Base-by-base conservation (phyloP, 2,888 invertebrate species). In the Sylvicola fuscatus region DNA sequence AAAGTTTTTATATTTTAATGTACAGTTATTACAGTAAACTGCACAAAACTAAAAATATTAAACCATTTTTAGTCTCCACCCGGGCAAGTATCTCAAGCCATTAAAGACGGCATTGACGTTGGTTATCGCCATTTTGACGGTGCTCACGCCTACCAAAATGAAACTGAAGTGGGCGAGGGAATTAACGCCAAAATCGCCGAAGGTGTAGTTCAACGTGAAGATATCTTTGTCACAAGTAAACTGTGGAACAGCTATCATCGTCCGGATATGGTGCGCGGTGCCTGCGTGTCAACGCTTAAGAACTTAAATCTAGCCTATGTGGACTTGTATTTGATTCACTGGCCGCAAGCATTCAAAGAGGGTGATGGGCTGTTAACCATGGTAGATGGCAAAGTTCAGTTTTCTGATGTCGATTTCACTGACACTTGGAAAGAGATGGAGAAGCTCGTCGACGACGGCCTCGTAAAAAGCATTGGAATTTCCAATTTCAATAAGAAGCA, bases 211-310 rank as follows among this genome's bases (percentile, higher is more conserved):
- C 73, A 68, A 45, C 61, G 79, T 11, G 70, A 73, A 46, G 71
- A 76, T 14, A 53, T 82, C 0, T 81, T 78, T 52, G 62, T 81
- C 41, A 73, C 74, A 0, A 78, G 78, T 34, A 82, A 87, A 67
- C 54, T 86, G 3, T 90, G 90, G 90, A 86, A 89, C 60, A 86
- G 83, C 0, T 83, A 71, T 56, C 92, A 93, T 53, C 68, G 70
- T 13, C 69, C 71, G 1, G 79, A 83, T 40, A 56, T 80, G 42
- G 92, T 90, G 8, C 67, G 71, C 33, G 62, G 67, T 1, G 76
- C 77, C 0, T 56, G 83, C 14, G 66, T 66, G 46, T 61, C 64
- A 36, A 72, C 81, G 1, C 54, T 92, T 11, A 58, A 64, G 13
- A 70, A 81, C 53, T 64, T 92, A 11, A 70, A 72, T 7, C 48